Conservation (phyloP, 1,140 invertebrate species). For the Aphidius ervi region DNA sequence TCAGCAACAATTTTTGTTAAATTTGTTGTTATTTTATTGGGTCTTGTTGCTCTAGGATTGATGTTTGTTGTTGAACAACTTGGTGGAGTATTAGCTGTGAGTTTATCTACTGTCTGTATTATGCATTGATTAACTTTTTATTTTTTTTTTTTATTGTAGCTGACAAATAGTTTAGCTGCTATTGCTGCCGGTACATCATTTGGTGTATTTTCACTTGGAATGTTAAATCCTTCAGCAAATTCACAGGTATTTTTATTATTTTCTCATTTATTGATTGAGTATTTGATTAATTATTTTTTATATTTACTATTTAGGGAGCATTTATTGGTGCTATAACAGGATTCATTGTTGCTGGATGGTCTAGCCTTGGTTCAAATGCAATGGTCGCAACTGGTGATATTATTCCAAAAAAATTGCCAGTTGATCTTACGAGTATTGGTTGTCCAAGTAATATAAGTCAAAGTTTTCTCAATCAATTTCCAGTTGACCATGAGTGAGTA, state of each 20-base stretch:
- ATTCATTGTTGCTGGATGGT: conserved; percentile 41
- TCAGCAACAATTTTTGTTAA: conserved; percentile 64
- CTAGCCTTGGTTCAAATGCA: conserved; percentile 43
- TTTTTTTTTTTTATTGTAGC: conserved; percentile 47
- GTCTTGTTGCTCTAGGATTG: conserved; percentile 61
- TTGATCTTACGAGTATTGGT: conserved; percentile 31
- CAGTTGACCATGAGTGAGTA: conserved; percentile 34
- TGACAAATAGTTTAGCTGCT: conserved; percentile 74
- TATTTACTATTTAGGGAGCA: conserved; percentile 38
- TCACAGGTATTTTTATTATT: conserved; percentile 48
- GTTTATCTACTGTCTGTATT: too few relatives aligned
- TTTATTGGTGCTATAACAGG: conserved; percentile 42
- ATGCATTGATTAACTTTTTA: conserved; percentile 1
- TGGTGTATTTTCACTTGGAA: conserved; percentile 81
- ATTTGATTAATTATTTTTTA: neutral
- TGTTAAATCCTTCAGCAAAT: conserved; percentile 80
- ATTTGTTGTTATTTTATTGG: conserved; percentile 60
- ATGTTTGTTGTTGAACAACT: conserved; percentile 68
- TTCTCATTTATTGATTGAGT: neutral
- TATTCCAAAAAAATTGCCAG: conserved; percentile 42
- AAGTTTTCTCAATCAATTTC: conserved; percentile 39
- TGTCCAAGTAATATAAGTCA: conserved; percentile 40
- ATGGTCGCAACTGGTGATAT: conserved; percentile 35
- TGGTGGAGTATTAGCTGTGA: conserved; percentile 69
- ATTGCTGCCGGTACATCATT: conserved; percentile 80